Conservation (phyloP, 2,888 invertebrate genomes). For the Trisateles emortualis region DNA sequence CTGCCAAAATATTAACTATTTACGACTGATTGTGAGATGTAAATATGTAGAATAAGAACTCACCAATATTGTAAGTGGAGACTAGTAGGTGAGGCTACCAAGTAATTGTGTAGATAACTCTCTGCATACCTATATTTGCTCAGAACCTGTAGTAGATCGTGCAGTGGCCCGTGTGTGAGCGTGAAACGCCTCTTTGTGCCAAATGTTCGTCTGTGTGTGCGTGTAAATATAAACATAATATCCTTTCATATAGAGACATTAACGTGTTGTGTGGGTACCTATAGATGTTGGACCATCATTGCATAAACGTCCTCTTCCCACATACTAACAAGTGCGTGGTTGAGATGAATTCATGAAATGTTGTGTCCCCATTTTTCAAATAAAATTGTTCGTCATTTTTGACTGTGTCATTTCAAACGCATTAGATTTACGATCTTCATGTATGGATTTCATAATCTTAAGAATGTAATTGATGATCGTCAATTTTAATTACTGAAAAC, state of each 20-base stretch:
- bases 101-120: conserved; percentile 78
- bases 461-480: conserved; percentile 57
- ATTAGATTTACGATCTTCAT: conserved; percentile 50
- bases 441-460: conserved; percentile 46
- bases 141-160: conserved; percentile 76
- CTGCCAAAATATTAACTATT: conserved; percentile 82
- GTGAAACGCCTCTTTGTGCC: conserved; percentile 83
- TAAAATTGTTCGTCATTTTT: conserved; percentile 46
- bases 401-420: conserved; percentile 46
- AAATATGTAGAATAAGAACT: conserved; percentile 82
- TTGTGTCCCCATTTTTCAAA: conserved; percentile 40
- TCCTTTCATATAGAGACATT: conserved; percentile 60
- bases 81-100: conserved; percentile 69
- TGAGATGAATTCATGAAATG: conserved; percentile 25
- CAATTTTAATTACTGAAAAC: conserved; percentile 66
- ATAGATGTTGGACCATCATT: conserved; percentile 44
- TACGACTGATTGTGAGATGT: conserved; percentile 86
- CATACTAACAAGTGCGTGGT: conserved; percentile 25
- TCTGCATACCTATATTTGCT: conserved; percentile 86
- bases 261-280: conserved; percentile 53
- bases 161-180: conserved; percentile 71
- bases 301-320: conserved; percentile 15
- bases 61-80: conserved; percentile 76
- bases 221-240: conserved; percentile 71
- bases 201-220: conserved; percentile 75